phyloP scores from a whole-genome alignment of 2,113 vertebrate genomes.

The Pelobates fuscus region DNA sequence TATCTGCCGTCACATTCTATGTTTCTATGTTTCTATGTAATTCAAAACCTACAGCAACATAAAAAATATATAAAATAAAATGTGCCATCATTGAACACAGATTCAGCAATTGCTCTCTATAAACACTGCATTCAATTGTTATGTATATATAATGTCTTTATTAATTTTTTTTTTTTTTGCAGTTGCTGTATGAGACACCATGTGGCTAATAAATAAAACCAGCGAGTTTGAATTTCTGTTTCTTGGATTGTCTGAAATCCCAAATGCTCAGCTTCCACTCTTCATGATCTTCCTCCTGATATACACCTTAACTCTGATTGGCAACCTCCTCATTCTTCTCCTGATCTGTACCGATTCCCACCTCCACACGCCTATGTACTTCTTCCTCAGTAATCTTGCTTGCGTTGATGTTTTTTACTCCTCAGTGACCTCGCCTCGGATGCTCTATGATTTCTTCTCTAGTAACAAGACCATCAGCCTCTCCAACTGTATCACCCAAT shows the following conservation, averaged over 20 bases:
- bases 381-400: conserved; percentile 58
- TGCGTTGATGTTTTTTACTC: conserved; percentile 54
- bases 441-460: conserved; percentile 55
- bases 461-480: conserved; percentile 50
- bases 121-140: too few species aligned
- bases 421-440: conserved; percentile 57
- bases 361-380: conserved; percentile 54
- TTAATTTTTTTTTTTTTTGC: too few species aligned
- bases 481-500: conserved; percentile 56
- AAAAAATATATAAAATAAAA: too few species aligned
- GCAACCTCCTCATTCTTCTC: conserved; percentile 19
- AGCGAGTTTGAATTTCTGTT: conserved; percentile 20
- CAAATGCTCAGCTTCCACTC: neutral
- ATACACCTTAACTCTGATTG: conserved; percentile 12
- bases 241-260: conserved; percentile 1
- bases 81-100: too few species aligned
- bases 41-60: too few species aligned
- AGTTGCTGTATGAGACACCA: neutral
- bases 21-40: too few species aligned
- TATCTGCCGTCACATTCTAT: too few species aligned
- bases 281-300: conserved; percentile 23
- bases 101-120: too few species aligned
- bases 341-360: conserved; percentile 10
- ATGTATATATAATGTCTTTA: too few species aligned
- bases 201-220: conserved; percentile 16